Conservation (phyloP, 2,888 invertebrate genomes). For the Tubiluchus corallicola region DNA sequence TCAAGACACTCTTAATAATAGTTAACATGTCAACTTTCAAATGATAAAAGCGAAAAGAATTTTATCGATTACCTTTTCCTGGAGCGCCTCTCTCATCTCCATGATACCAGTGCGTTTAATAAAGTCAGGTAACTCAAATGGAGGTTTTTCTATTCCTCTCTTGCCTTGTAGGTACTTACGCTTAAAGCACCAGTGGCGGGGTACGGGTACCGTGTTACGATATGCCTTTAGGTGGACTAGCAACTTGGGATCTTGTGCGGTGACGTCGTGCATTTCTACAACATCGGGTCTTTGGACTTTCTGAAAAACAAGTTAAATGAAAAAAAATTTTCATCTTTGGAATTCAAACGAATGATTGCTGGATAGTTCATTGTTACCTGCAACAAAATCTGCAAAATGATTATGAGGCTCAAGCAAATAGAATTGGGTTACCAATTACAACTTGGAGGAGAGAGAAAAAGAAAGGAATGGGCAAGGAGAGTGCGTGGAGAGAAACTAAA, state of each 20-base stretch:
- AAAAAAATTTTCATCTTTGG: too few relatives aligned
- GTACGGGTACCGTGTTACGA: constrained; percentile 84
- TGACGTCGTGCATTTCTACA: constrained; percentile 99
- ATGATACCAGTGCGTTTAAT: constrained; percentile 98
- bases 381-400: too few relatives aligned
- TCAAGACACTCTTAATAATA: not conserved
- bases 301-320: constrained; percentile 16
- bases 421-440: too few relatives aligned
- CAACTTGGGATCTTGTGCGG: constrained; percentile 85
- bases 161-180: constrained; percentile 90
- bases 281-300: constrained; percentile 80
- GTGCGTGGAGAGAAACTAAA: too few relatives aligned
- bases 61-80: constrained; percentile 48
- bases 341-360: too few relatives aligned
- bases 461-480: too few relatives aligned
- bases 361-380: too few relatives aligned
- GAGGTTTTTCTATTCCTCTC: constrained; percentile 94
- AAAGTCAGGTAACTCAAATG: constrained; percentile 94
- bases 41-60: constrained; percentile 7
- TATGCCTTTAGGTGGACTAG: constrained; percentile 72
- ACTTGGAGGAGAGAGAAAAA: too few relatives aligned
- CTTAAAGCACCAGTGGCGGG: constrained; percentile 96
- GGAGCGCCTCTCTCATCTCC: constrained; percentile 96
- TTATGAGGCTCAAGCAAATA: too few relatives aligned
- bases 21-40: not conserved